Percentiles rank a stretch among this genome's conserved stretches.
These are phyloP conservation scores for Eriocheir sinensis DNA, from an alignment of 1,140 invertebrate genomes.

Conservation along the genomic window DNA sequence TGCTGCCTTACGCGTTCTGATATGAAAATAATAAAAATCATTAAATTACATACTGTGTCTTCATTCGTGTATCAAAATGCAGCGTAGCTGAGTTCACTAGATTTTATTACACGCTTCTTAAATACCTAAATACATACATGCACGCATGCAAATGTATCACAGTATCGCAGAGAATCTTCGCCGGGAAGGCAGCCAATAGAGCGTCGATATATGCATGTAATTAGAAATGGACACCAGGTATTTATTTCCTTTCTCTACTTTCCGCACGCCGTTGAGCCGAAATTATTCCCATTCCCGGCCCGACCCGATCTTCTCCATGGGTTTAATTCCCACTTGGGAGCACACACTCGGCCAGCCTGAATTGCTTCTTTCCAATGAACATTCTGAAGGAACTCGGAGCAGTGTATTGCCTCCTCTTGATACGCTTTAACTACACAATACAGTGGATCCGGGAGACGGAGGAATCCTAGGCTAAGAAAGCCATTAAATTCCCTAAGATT, in stretches of 20 bases:
- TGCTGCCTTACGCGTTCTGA: too few relatives aligned
- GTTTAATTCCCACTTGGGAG: slow-evolving; percentile 75
- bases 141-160: slow-evolving; percentile 47
- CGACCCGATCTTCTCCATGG: slow-evolving; percentile 75
- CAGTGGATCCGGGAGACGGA: slow-evolving; percentile 43
- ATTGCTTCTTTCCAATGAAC: slow-evolving; percentile 78
- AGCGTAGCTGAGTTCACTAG: too few relatives aligned
- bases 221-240: background rate
- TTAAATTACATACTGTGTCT: too few relatives aligned
- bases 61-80: too few relatives aligned
- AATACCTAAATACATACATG: slow-evolving; percentile 49
- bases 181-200: background rate
- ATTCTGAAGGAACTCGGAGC: slow-evolving; percentile 72
- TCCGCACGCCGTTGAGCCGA: slow-evolving; percentile 32
- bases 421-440: slow-evolving; percentile 56
- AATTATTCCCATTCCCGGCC: slow-evolving; percentile 73
- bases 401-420: slow-evolving; percentile 62
- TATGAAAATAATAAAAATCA: too few relatives aligned
- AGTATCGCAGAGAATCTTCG: too few relatives aligned
- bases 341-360: slow-evolving; percentile 64
- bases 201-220: slow-evolving; percentile 30
- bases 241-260: slow-evolving; percentile 43
- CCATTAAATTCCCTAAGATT: slow-evolving; percentile 57
- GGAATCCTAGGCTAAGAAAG: slow-evolving; percentile 34
- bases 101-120: too few relatives aligned